These are phyloP conservation scores for Sarcophaga variegata DNA, from an alignment of 2,888 invertebrate genomes.

Conservation along the genomic window DNA sequence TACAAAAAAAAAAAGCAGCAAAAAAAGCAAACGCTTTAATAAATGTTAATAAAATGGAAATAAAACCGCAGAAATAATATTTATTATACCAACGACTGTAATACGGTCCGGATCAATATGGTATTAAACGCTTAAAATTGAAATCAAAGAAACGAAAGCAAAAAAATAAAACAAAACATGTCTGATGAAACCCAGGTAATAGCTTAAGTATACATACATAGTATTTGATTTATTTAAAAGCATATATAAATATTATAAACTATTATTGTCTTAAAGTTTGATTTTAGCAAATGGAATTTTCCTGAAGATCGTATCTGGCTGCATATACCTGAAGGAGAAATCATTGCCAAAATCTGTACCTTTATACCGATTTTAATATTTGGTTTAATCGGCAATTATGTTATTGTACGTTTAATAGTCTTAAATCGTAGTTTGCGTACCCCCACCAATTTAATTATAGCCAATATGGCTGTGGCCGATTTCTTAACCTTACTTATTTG, in stretches of 20 bases:
- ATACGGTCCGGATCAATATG: slow-evolving; percentile 29
- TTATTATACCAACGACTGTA: slow-evolving; percentile 34
- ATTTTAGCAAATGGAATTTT: slow-evolving; percentile 78
- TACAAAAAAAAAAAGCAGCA: neutral
- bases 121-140: slow-evolving; percentile 5
- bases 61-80: slow-evolving; percentile 20
- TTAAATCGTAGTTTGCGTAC: slow-evolving; percentile 86
- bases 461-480: slow-evolving; percentile 89
- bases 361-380: slow-evolving; percentile 85
- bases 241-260: neutral
- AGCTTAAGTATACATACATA: neutral
- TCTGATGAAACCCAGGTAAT: slow-evolving; percentile 52
- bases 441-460: slow-evolving; percentile 88
- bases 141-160: neutral
- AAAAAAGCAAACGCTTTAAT: slow-evolving; percentile 1
- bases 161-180: slow-evolving; percentile 20
- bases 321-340: slow-evolving; percentile 84
- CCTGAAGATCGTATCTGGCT: slow-evolving; percentile 86
- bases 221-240: neutral
- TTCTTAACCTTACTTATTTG: slow-evolving; percentile 86
- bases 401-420: slow-evolving; percentile 85
- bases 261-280: slow-evolving; percentile 74
- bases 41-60: slow-evolving; percentile 42
- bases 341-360: slow-evolving; percentile 84
- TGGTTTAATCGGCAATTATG: slow-evolving; percentile 87